Evolutionary conservation across 2,113 vertebrate genomes (phyloP), one percentile per base, ranked within the genome.

Genomic region (Delphinus delphis): DNA sequence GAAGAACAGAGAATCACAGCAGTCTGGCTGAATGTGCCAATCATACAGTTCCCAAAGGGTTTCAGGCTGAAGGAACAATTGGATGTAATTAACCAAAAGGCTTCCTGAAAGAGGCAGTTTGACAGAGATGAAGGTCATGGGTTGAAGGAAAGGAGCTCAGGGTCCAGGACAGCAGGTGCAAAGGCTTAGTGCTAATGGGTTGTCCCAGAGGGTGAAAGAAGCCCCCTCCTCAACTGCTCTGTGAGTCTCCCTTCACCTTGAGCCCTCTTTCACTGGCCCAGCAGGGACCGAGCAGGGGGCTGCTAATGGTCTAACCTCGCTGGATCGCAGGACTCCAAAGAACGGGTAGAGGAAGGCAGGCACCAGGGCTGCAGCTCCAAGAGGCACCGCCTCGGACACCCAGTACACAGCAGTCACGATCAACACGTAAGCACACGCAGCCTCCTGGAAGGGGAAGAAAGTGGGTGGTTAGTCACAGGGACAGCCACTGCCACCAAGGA

Each of bases 301-400:
- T 21, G 2, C 8, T 18, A 58, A 13, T 2, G 8, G 3, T 94
- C 99, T 99, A 96, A 99, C 99, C 99, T 99, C 99, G 12, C 99
- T 99, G 97, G 99, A 99, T 94, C 99, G 99, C 50, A 99, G 99
- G 25, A 99, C 99, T 93, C 99, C 99, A 47, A 99, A 99, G 93
- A 99, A 99, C 0, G 99, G 99, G 84, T 99, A 99, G 8, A 99
- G 99, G 98, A 99, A 99, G 62, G 99, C 99, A 0, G 99, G 99
- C 36, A 99, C 99, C 92, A 99, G 98, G 28, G 99, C 99, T 23
- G 99, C 99, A 33, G 99, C 99, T 65, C 99, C 99, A 3, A 99
- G 98, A 0, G 99, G 99, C 76, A 99, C 99, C 0, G 99, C 99
- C 98, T 99, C 99, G 0, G 99, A 99, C 55, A 99, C 99, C 99